These are phyloP conservation scores for Sipha flava DNA, from an alignment of 1,140 invertebrate species.

Conservation along the genomic window DNA sequence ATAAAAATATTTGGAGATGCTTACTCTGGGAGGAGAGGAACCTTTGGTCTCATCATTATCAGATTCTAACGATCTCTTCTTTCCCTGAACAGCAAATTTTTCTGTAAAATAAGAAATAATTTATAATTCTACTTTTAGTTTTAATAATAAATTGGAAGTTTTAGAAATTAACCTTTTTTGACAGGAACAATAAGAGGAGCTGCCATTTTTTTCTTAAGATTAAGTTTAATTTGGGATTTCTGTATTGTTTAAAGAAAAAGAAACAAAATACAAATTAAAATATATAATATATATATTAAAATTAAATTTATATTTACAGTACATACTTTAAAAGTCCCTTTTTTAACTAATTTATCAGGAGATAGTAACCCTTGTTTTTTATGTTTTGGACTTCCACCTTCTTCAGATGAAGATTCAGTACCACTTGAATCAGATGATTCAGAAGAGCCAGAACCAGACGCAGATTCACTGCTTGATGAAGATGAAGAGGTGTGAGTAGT, in stretches of 20 bases:
- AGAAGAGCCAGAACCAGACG: background rate
- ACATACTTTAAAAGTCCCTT: background rate
- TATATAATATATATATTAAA: too few species aligned
- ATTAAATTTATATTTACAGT: background rate
- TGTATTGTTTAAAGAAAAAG: background rate
- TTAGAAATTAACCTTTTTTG: background rate
- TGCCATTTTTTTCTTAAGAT: conserved; percentile 1
- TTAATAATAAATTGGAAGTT: background rate
- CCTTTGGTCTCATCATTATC: background rate
- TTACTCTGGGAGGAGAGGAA: conserved; percentile 10
- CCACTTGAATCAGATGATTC: conserved; percentile 30
- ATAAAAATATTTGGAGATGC: background rate
- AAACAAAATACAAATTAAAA: background rate
- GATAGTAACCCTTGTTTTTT: background rate
- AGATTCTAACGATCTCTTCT: conserved; percentile 1
- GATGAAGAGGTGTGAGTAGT: conserved; percentile 8
- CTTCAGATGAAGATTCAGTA: conserved; percentile 34
- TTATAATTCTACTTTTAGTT: background rate
- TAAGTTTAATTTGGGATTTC: background rate
- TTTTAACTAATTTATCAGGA: background rate
- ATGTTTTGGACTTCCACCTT: background rate
- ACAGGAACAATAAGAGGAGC: background rate
- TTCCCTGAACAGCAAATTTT: background rate
- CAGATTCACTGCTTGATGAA: conserved; percentile 19
- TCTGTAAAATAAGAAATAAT: background rate